Evolutionary conservation across 1,140 invertebrate genomes (phyloP), one percentile per base, ranked within the genome.

Genomic region (Lucilia sericata): DNA sequence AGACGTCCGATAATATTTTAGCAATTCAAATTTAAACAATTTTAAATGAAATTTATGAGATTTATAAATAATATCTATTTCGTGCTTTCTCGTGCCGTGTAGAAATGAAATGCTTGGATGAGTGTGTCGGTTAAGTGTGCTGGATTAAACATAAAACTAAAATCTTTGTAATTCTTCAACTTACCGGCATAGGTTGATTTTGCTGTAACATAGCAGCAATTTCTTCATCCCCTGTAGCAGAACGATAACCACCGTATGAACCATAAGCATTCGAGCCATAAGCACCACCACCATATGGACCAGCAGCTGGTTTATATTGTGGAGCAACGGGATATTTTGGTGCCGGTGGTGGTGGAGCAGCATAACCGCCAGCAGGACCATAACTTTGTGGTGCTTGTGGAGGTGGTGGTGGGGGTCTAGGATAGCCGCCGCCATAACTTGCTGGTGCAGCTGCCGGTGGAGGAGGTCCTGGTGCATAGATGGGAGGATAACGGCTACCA

Each of bases 141-240:
- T 17, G 17, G 51, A 17, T 42, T 42, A 42, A 42, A 2, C 42
- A 42, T 55, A 14, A 55, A 55, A 55, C 13, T 55, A 3, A 55
- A 55, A 55, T 14, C 42, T 8, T 42, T 12, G 2, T 17, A 55
- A 55, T 12, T 55, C 4, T 17, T 14, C 10, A 80, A 89, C 89
- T 87, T 84, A 90, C 88, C 88, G 84, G 76, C 83, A 89, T 12
- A 3, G 85, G 85, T 13, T 86, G 85, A 86, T 90, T 87, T 74
- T 86, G 82, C n/a, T 85, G 85, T 74, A 90, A 84, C 89, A 90
- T 90, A 0, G 76, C 70, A 9, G 86, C 86, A n/a, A 90, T 90
- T 78, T 88, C 88, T 14, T 90, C 89, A 51, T 88, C 86, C n/a
- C 89, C 89, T 34, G 89, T 55, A 30, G 89, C 89, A 0, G 88